Conservation (phyloP, 2,113 vertebrate genomes). For the Trinectes maculatus region DNA sequence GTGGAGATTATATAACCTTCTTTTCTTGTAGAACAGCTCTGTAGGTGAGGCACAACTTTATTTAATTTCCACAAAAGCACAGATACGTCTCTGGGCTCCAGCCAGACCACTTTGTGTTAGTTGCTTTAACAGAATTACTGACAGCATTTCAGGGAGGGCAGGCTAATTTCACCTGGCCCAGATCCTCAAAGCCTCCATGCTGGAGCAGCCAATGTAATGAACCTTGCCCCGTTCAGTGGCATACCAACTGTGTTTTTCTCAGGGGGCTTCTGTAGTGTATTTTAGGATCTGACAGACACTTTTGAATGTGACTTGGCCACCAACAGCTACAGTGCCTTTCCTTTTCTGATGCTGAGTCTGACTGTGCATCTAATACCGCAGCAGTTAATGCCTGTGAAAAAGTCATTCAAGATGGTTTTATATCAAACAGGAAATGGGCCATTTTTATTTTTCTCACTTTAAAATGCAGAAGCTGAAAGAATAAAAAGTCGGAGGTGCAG, state of each 20-base stretch:
- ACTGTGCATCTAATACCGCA: not conserved
- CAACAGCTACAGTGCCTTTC: conserved; percentile 24
- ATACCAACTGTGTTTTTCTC: conserved; percentile 21
- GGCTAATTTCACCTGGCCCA: conserved; percentile 24
- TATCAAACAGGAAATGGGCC: conserved; percentile 3
- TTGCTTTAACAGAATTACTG: conserved; percentile 1
- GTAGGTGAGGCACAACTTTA: too few species aligned
- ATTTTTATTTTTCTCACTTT: conserved; percentile 8
- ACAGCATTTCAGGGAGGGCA: not conserved
- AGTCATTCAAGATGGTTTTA: conserved; percentile 10
- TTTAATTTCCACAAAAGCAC: too few species aligned
- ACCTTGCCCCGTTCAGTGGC: conserved; percentile 12
- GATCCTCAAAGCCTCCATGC: conserved; percentile 4
- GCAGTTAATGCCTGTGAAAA: conserved; percentile 23
- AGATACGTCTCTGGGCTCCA: too few species aligned
- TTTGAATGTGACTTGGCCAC: conserved; percentile 32
- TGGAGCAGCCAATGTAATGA: conserved; percentile 23
- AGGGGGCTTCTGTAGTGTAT: conserved; percentile 20
- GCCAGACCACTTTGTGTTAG: not conserved
- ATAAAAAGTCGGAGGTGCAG: not conserved
- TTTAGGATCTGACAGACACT: conserved; percentile 33
- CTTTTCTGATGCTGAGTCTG: not conserved
- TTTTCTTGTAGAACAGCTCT: too few species aligned
- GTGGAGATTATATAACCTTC: too few species aligned
- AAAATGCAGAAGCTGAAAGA: too few species aligned